phyloP scores from a whole-genome alignment of 1,140 invertebrate species.

The Oreohelix idahoensis region DNA sequence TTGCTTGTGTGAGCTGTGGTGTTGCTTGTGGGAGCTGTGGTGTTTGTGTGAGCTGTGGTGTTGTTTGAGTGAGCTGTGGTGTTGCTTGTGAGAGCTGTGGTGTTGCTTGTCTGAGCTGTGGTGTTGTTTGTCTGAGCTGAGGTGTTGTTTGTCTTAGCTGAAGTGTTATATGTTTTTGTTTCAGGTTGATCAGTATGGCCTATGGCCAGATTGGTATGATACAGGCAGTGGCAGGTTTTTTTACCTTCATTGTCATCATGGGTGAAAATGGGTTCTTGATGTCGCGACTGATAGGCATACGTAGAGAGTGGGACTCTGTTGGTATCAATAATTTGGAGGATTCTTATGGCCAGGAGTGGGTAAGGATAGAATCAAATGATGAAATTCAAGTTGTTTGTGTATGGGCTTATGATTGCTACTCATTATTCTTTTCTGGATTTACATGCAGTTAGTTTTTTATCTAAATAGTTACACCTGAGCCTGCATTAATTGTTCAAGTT shows the following conservation, averaged over 20 bases:
- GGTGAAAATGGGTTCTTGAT: slow-evolving; percentile 98
- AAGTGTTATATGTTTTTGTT: slow-evolving; percentile 8
- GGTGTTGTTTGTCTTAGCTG: not conserved
- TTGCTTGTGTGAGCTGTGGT: too few relatives aligned
- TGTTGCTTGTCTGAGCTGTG: too few relatives aligned
- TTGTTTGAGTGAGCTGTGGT: too few relatives aligned
- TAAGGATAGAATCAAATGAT: too few relatives aligned
- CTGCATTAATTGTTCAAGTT: too few relatives aligned
- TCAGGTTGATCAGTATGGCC: slow-evolving; percentile 79
- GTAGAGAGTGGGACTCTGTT: slow-evolving; percentile 96
- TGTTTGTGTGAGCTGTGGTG: too few relatives aligned
- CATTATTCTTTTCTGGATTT: too few relatives aligned
- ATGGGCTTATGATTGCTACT: too few relatives aligned
- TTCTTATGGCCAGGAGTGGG: slow-evolving; percentile 99
- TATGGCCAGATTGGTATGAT: slow-evolving; percentile 99
- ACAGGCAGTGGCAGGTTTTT: slow-evolving; percentile 98
- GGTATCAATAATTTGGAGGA: slow-evolving; percentile 96
- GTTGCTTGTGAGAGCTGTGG: not conserved
- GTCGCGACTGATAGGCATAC: slow-evolving; percentile 86
- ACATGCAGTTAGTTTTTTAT: too few relatives aligned
- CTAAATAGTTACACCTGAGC: too few relatives aligned
- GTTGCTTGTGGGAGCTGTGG: too few relatives aligned
- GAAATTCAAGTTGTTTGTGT: too few relatives aligned
- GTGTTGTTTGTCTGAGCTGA: not conserved
- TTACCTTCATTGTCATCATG: slow-evolving; percentile 99